Evolutionary conservation across 2,113 vertebrate species (phyloP).

Genomic region (Epinephelus fuscoguttatus): DNA sequence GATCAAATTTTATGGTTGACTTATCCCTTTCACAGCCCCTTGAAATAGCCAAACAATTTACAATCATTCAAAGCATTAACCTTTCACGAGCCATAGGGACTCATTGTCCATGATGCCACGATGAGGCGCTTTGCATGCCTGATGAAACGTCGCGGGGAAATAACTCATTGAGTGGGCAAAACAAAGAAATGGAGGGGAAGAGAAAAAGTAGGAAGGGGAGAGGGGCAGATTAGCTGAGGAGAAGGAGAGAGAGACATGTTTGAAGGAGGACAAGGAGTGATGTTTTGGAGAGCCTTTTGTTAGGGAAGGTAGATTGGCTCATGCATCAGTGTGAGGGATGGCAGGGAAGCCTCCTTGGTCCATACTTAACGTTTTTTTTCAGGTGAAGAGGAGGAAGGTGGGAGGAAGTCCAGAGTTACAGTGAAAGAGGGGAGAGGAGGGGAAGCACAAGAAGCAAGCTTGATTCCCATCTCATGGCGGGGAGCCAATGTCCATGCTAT

Average conservation of each 20-base stretch:
- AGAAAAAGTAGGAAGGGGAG: not conserved
- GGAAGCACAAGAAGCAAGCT: slow-evolving; percentile 43
- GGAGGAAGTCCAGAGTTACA: slow-evolving; percentile 10
- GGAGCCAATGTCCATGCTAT: slow-evolving; percentile 69
- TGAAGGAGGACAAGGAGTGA: slow-evolving; percentile 23
- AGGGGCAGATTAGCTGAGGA: slow-evolving; percentile 6
- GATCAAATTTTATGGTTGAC: slow-evolving; percentile 79
- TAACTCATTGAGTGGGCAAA: slow-evolving; percentile 44
- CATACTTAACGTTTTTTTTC: slow-evolving; percentile 12
- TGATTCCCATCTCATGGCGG: slow-evolving; percentile 70
- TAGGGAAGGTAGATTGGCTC: slow-evolving; percentile 29
- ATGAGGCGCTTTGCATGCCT: slow-evolving; percentile 66
- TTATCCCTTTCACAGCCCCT: slow-evolving; percentile 69
- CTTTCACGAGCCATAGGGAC: slow-evolving; percentile 70
- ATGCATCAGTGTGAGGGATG: slow-evolving; percentile 37
- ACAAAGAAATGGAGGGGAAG: slow-evolving; percentile 37
- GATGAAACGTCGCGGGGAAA: slow-evolving; percentile 53
- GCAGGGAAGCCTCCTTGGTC: slow-evolving; percentile 4
- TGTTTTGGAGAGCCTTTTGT: slow-evolving; percentile 31
- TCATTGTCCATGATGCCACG: slow-evolving; percentile 63
- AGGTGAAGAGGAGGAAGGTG: slow-evolving; percentile 12
- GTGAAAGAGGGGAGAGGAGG: slow-evolving; percentile 20
- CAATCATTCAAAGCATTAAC: slow-evolving; percentile 81
- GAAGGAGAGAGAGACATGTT: not conserved
- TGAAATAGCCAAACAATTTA: slow-evolving; percentile 81